These are phyloP conservation scores for Dryobota labecula DNA, from an alignment of 2,888 invertebrate species.

Conservation along the genomic window DNA sequence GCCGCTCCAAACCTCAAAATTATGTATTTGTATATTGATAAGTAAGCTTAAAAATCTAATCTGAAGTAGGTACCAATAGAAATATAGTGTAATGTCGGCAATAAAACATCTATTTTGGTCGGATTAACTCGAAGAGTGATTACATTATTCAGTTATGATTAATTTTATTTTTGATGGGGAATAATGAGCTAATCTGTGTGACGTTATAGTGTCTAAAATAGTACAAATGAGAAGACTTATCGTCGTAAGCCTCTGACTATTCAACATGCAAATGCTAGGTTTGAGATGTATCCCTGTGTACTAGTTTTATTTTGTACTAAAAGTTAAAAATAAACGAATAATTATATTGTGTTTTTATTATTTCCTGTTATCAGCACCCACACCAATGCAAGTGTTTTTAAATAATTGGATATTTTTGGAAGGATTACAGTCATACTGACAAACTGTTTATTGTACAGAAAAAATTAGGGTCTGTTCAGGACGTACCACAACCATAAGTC, in stretches of 20 bases:
- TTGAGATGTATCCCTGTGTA: conserved; percentile 91
- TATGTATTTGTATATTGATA: conserved; percentile 85
- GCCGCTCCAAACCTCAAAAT: conserved; percentile 91
- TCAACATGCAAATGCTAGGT: conserved; percentile 91
- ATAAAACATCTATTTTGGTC: conserved; percentile 77
- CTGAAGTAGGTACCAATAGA: conserved; percentile 81
- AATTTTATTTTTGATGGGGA: conserved; percentile 86
- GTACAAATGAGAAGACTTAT: conserved; percentile 91
- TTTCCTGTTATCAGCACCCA: conserved; percentile 7
- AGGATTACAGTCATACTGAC: not conserved
- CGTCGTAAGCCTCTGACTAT: conserved; percentile 91
- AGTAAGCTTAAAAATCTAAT: conserved; percentile 82
- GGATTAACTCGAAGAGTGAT: conserved; percentile 87
- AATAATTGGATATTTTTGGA: not conserved
- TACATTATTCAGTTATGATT: conserved; percentile 90
- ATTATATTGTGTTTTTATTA: conserved; percentile 71
- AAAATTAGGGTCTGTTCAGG: too few relatives aligned
- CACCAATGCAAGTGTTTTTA: not conserved
- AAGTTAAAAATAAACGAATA: conserved; percentile 91
- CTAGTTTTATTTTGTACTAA: conserved; percentile 91
- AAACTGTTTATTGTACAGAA: not conserved
- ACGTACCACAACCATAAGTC: too few relatives aligned
- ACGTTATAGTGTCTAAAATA: conserved; percentile 91
- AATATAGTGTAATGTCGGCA: conserved; percentile 81
- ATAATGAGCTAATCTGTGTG: conserved; percentile 89